These are phyloP conservation scores for Verasper variegatus DNA, from an alignment of 2,113 vertebrate species.

Conservation along the genomic window DNA sequence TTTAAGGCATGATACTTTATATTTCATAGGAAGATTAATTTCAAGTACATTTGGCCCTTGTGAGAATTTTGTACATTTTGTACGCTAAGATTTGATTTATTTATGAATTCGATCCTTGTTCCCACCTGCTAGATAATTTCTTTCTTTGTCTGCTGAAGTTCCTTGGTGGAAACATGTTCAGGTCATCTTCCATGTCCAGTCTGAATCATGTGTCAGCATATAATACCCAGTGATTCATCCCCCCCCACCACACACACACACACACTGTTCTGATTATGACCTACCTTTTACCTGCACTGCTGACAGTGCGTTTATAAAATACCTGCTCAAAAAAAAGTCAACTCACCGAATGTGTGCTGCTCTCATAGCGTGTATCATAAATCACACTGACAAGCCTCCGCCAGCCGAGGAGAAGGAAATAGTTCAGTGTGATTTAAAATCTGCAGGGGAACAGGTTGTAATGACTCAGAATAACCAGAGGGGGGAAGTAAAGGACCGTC, in stretches of 20 bases:
- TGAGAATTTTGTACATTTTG: too few species aligned
- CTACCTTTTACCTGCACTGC: slow-evolving; percentile 1
- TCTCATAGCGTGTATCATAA: neutral
- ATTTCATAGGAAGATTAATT: too few species aligned
- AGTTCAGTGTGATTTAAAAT: neutral
- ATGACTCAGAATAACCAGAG: slow-evolving; percentile 32
- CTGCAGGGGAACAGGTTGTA: slow-evolving; percentile 1
- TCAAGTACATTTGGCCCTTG: too few species aligned
- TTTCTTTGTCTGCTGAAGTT: neutral
- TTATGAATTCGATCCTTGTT: too few species aligned
- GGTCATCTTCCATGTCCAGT: neutral
- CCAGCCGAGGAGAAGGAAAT: neutral
- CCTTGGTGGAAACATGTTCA: neutral
- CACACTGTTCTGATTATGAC: neutral
- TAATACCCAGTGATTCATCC: neutral
- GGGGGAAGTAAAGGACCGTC: slow-evolving; percentile 12
- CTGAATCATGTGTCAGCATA: neutral
- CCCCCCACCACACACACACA: neutral
- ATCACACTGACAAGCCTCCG: slow-evolving; percentile 25
- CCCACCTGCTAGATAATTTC: neutral
- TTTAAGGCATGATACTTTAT: too few species aligned
- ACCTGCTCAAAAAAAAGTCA: slow-evolving; percentile 3
- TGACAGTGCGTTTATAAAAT: neutral
- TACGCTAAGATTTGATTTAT: too few species aligned
- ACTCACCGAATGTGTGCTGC: slow-evolving; percentile 26